A percentile compares a stretch with the other conserved stretches of the same genome.
Evolutionary conservation across 2,888 invertebrate genomes (phyloP).

Genomic region (Thera obeliscata): DNA sequence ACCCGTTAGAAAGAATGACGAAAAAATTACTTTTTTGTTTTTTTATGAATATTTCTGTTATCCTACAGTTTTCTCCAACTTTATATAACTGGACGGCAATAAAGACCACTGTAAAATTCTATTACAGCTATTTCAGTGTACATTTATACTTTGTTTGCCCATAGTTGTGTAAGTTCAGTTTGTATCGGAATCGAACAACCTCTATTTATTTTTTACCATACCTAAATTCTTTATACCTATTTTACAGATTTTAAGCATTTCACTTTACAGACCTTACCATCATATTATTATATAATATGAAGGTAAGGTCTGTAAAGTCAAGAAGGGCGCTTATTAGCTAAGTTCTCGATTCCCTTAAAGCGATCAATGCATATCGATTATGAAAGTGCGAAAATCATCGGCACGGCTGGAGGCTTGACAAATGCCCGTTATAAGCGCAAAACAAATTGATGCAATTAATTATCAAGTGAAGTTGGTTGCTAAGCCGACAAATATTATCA

Average conservation of each 20-base stretch:
- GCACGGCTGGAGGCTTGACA: constrained; percentile 76
- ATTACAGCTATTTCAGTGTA: too few relatives aligned
- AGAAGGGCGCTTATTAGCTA: background rate
- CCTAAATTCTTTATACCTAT: background rate
- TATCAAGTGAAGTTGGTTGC: constrained; percentile 71
- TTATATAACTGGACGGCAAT: too few relatives aligned
- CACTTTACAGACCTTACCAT: background rate
- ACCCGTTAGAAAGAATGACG: too few relatives aligned
- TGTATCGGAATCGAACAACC: too few relatives aligned
- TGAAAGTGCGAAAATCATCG: constrained; percentile 79
- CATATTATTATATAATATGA: background rate
- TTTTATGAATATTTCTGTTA: too few relatives aligned
- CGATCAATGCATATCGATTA: constrained; percentile 78
- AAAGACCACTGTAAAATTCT: too few relatives aligned
- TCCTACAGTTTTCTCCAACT: too few relatives aligned
- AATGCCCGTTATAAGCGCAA: constrained; percentile 81
- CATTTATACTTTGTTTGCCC: too few relatives aligned
- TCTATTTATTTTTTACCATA: too few relatives aligned
- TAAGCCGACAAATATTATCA: constrained; percentile 83
- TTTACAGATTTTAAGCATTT: background rate
- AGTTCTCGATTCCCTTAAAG: constrained; percentile 48
- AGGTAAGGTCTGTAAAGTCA: background rate
- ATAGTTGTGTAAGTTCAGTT: too few relatives aligned
- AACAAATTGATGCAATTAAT: constrained; percentile 83
- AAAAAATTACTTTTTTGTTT: too few relatives aligned